Percentiles rank a stretch among this genome's conserved stretches.
These are phyloP conservation scores for Acanthococcus lagerstroemiae DNA, from an alignment of 2,888 invertebrate genomes.

Conservation along the genomic window DNA sequence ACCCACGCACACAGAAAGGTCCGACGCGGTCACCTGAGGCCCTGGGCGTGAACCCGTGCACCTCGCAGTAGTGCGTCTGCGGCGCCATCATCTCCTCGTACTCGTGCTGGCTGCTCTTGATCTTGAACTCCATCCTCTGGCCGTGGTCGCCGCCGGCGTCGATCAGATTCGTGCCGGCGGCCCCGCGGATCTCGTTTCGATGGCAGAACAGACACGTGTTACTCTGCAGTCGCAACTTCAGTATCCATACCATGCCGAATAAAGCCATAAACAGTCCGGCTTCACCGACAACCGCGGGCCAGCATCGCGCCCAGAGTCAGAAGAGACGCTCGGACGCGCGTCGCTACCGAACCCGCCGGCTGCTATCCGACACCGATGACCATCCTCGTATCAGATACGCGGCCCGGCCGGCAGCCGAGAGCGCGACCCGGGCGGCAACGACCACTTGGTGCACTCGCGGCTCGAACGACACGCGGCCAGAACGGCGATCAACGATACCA, in stretches of 20 bases:
- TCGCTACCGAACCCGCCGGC: neutral
- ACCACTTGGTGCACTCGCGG: no score
- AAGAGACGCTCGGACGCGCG: neutral
- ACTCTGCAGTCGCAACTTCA: conserved; percentile 20
- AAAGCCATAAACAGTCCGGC: conserved; percentile 10
- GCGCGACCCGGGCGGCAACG: no score
- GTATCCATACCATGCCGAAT: conserved; percentile 26
- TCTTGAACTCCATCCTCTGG: conserved; percentile 13
- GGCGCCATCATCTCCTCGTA: neutral
- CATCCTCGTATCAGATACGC: neutral
- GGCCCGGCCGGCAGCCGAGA: no score
- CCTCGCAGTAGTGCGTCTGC: conserved; percentile 12
- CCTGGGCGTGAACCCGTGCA: conserved; percentile 18
- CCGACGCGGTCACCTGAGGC: conserved; percentile 14
- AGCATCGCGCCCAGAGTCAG: neutral
- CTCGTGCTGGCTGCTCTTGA: conserved; percentile 6
- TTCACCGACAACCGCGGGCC: neutral
- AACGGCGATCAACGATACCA: no score
- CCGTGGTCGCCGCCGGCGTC: conserved; percentile 13
- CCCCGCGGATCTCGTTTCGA: neutral
- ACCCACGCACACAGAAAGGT: neutral
- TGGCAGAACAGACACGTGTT: conserved; percentile 25
- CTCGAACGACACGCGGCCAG: no score
- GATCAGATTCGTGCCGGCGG: conserved; percentile 6
- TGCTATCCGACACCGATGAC: neutral